Conservation (phyloP, 2,113 vertebrate genomes). For the Saiga tatarica region DNA sequence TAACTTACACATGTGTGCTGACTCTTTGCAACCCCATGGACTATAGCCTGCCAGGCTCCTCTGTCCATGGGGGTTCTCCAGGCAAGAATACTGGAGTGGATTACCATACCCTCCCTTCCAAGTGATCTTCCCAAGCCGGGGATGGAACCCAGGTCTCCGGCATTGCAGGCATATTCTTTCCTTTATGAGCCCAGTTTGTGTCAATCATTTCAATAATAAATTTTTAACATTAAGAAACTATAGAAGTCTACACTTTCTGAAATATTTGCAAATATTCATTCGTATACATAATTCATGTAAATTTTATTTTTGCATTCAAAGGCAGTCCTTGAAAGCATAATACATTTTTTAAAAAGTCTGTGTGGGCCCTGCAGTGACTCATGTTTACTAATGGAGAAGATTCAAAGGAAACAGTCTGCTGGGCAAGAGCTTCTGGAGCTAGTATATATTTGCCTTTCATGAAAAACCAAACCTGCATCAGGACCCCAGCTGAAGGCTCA, state of each 20-base stretch:
- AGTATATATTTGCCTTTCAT: background rate
- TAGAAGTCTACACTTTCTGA: background rate
- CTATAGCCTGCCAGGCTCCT: background rate
- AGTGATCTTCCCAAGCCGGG: background rate
- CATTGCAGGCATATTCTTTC: background rate
- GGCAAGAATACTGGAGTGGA: background rate
- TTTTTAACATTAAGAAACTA: background rate
- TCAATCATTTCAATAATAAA: background rate
- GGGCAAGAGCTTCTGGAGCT: background rate
- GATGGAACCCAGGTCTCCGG: background rate
- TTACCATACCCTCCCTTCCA: background rate
- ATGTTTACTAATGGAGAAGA: background rate
- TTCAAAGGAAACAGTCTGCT: background rate
- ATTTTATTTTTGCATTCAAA: background rate
- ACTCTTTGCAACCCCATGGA: background rate
- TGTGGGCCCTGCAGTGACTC: background rate
- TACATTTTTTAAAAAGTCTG: background rate
- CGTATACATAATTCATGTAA: background rate
- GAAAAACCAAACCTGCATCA: background rate
- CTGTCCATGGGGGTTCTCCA: background rate
- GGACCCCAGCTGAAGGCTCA: background rate
- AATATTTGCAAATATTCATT: background rate
- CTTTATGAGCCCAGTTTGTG: background rate
- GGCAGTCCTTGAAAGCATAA: background rate
- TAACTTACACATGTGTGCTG: background rate